These are phyloP conservation scores for Cryptocheilus praepositus DNA, from an alignment of 2,888 invertebrate genomes.

Conservation along the genomic window DNA sequence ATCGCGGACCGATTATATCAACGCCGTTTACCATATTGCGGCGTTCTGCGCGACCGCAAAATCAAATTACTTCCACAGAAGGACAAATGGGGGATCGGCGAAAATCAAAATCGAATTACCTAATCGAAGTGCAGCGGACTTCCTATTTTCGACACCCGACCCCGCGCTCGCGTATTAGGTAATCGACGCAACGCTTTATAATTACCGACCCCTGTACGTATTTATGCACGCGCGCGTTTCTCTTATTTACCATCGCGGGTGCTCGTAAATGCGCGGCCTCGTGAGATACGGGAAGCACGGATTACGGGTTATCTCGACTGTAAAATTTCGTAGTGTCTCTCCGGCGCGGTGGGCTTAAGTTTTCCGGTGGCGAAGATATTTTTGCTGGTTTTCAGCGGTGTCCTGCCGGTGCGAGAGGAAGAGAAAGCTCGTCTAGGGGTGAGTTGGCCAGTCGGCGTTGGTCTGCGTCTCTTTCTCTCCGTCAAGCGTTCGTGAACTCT, in stretches of 20 bases:
- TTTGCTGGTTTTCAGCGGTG: slow-evolving; percentile 53
- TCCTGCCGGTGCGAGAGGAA: slow-evolving; percentile 9
- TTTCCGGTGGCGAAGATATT: slow-evolving; percentile 64
- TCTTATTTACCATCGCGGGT: too few relatives aligned
- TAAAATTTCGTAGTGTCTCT: slow-evolving; percentile 65
- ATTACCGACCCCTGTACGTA: too few relatives aligned
- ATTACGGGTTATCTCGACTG: slow-evolving; percentile 48
- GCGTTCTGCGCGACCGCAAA: too few relatives aligned
- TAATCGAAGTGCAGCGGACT: too few relatives aligned
- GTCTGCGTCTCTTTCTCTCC: slow-evolving; percentile 31
- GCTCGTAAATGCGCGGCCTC: neutral
- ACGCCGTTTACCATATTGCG: neutral
- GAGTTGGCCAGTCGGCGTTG: slow-evolving; percentile 57
- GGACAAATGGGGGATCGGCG: too few relatives aligned
- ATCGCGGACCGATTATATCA: slow-evolving; percentile 15
- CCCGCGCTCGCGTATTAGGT: too few relatives aligned
- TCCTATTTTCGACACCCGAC: too few relatives aligned
- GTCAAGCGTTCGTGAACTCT: slow-evolving; percentile 33
- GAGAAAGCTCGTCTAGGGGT: slow-evolving; percentile 2
- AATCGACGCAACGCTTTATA: too few relatives aligned
- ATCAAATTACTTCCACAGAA: too few relatives aligned
- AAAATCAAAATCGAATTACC: too few relatives aligned
- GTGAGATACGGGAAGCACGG: slow-evolving; percentile 1
- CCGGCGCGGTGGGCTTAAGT: slow-evolving; percentile 55
- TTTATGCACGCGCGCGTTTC: too few relatives aligned